phyloP scores from a whole-genome alignment of 1,140 invertebrate genomes.

The Ericerus pela region DNA sequence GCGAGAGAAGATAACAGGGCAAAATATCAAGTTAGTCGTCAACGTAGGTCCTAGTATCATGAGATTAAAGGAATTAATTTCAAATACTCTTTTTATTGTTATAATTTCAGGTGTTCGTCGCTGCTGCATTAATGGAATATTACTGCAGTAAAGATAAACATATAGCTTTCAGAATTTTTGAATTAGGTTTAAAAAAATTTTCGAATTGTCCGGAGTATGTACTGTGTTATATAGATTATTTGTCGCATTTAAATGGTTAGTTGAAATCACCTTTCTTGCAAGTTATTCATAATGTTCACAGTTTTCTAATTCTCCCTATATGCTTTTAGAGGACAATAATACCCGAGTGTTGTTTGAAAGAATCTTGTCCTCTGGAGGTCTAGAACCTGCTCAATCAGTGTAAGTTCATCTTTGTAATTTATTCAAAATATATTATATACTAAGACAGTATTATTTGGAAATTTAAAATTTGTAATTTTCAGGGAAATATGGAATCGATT shows the following conservation, averaged over 20 bases:
- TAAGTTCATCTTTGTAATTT: conserved; percentile 34
- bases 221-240: conserved; percentile 88
- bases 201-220: conserved; percentile 88
- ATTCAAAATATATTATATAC: neutral
- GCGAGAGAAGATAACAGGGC: conserved; percentile 73
- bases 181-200: conserved; percentile 93
- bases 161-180: conserved; percentile 95
- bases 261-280: conserved; percentile 16
- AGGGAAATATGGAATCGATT: conserved; percentile 98
- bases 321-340: conserved; percentile 85
- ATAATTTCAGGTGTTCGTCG: conserved; percentile 71
- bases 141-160: conserved; percentile 99
- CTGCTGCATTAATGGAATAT: conserved; percentile 97
- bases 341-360: conserved; percentile 94
- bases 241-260: conserved; percentile 91
- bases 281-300: conserved; percentile 2
- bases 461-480: conserved; percentile 26
- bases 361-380: conserved; percentile 81
- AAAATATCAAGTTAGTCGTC: conserved; percentile 23
- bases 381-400: conserved; percentile 84
- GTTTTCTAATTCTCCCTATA: conserved; percentile 16
- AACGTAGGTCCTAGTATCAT: neutral
- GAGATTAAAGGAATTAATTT: neutral
- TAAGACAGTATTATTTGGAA: neutral
- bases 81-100: neutral